phyloP scores from a whole-genome alignment of 2,113 vertebrate species.

The Syrrhaptes paradoxus region DNA sequence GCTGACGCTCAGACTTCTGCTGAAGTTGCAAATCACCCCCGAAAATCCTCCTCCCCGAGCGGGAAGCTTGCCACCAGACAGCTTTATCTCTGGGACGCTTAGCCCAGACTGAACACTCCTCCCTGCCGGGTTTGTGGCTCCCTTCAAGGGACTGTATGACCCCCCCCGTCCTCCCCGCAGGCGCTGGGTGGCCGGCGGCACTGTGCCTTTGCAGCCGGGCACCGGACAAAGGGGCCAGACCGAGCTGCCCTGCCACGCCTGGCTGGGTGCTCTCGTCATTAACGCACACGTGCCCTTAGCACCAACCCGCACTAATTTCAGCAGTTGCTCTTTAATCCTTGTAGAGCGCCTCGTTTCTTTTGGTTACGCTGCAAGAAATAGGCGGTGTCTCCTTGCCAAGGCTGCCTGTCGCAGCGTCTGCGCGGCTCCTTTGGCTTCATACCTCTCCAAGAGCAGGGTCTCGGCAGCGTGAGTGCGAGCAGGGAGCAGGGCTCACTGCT shows the following conservation, averaged over 20 bases:
- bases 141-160: background rate
- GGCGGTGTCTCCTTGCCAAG: background rate
- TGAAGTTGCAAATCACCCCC: background rate
- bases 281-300: background rate
- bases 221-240: rapidly evolving
- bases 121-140: background rate
- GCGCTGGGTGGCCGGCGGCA: background rate
- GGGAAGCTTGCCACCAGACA: background rate
- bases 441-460: background rate
- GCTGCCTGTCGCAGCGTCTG: background rate
- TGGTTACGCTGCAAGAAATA: background rate
- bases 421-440: rapidly evolving
- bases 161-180: background rate
- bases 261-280: rapidly evolving
- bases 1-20: background rate
- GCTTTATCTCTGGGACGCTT: background rate
- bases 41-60: background rate
- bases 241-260: background rate
- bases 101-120: background rate
- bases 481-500: background rate
- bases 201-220: background rate
- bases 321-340: background rate
- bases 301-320: rapidly evolving
- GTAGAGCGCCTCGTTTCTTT: background rate
- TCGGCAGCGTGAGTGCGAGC: rapidly evolving